Conservation (phyloP, 2,888 invertebrate genomes). For the Nyleta sp. region DNA sequence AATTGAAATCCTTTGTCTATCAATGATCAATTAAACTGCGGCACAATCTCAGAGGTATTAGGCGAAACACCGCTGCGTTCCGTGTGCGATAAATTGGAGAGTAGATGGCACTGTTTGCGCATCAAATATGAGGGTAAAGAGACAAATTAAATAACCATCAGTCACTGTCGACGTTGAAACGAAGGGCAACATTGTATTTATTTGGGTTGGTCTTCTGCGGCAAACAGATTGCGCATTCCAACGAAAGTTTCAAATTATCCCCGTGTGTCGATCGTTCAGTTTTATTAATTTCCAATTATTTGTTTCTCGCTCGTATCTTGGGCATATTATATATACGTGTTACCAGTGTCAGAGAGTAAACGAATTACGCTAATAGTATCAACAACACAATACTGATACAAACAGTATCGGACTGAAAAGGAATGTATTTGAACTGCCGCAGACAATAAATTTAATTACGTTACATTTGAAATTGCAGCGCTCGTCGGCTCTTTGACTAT, state of each 20-base stretch:
- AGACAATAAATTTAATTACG: background rate
- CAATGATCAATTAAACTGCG: slow-evolving; percentile 5
- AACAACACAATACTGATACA: background rate
- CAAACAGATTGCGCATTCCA: no score
- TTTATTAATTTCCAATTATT: no score
- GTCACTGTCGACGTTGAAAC: background rate
- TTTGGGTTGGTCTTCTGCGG: no score
- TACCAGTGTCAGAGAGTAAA: slow-evolving; percentile 2
- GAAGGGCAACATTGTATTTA: background rate
- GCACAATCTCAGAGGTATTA: slow-evolving; percentile 5
- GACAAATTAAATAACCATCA: background rate
- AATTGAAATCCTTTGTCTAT: slow-evolving; percentile 17
- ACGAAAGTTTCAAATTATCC: no score
- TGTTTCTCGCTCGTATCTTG: no score
- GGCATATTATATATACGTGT: no score
- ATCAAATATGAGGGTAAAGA: background rate
- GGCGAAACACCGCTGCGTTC: background rate
- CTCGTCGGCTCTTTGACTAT: slow-evolving; percentile 94
- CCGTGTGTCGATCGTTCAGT: no score
- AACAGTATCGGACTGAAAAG: no score
- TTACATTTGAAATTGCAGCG: slow-evolving; percentile 88
- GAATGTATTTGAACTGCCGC: background rate
- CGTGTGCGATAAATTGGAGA: slow-evolving; percentile 1
- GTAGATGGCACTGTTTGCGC: no score
- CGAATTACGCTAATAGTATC: slow-evolving; percentile 1